A percentile compares a stretch with the other conserved stretches of the same genome.
These are phyloP conservation scores for Benthosema pterotum DNA, from an alignment of 2,797 vertebrate species.

Conservation along the genomic window DNA sequence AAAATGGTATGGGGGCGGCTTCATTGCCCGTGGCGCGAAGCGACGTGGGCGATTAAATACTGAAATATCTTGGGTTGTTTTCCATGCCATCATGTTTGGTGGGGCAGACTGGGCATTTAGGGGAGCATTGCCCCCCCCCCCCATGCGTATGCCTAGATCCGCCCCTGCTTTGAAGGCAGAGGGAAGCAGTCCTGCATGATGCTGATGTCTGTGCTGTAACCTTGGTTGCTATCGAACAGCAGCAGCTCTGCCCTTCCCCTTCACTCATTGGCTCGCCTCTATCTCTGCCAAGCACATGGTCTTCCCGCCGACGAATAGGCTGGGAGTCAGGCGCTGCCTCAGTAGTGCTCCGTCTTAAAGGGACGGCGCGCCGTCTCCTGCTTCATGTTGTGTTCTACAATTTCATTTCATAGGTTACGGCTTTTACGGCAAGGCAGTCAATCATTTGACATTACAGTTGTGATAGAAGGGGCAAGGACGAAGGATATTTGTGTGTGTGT, in stretches of 20 bases:
- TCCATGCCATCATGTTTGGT: too few relatives aligned
- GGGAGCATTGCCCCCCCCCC: too few relatives aligned
- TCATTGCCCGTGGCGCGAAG: too few relatives aligned
- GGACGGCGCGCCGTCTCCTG: conserved; percentile 48
- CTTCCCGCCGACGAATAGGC: conserved; percentile 74
- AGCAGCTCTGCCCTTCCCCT: conserved; percentile 80
- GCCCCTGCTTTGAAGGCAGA: too few relatives aligned
- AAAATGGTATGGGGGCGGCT: too few relatives aligned
- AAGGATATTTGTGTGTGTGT: conserved; percentile 3
- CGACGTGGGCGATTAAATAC: too few relatives aligned
- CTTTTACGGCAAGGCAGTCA: conserved; percentile 10
- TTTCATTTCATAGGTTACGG: conserved; percentile 23
- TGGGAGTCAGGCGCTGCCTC: conserved; percentile 58
- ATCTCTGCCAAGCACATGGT: conserved; percentile 80
- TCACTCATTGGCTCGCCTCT: conserved; percentile 77
- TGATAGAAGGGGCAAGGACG: conserved; percentile 16
- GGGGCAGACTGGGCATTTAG: too few relatives aligned
- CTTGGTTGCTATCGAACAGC: conserved; percentile 86
- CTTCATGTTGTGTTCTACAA: conserved; percentile 47
- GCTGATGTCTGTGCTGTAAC: conserved; percentile 83
- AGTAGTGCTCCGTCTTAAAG: conserved; percentile 75
- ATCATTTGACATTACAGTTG: conserved; percentile 1
- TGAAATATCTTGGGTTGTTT: too few relatives aligned
- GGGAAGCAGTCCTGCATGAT: conserved; percentile 69
- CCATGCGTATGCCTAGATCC: too few relatives aligned